Base-by-base conservation (phyloP, 2,888 invertebrate species). In the Apantesis nais region DNA sequence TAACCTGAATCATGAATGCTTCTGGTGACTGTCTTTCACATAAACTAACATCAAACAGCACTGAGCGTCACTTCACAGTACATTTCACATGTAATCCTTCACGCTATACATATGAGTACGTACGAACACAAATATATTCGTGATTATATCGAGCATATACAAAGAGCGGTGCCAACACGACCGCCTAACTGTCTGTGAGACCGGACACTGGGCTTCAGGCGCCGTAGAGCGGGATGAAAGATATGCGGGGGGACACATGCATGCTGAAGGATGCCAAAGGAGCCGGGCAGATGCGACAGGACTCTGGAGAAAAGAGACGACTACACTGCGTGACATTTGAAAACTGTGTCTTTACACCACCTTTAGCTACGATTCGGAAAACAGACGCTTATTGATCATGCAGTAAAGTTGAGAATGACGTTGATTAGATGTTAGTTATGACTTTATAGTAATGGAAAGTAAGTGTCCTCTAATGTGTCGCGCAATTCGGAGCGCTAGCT, bases 281-380 rank as follows among this genome's bases (percentile, higher is more conserved):
- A 93, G 91, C 90, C 86, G 88, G 91, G 90, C 93, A 93, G 93
- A 94, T 91, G 93, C 93, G 93, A 93, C 94, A 94, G 94, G 94
- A 95, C 93, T 91, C 91, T 88, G 93, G 90, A 91, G 94, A 94
- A 95, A 95, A 94, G 95, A 95, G 95, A 95, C 92, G 91, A 94
- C 93, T 91, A 93, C 93, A 94, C 92, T 89, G 86, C 92, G 93
- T 93, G 94, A 95, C 94, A 94, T 93, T 94, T 93, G 93, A 93
- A 94, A 95, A 94, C 91, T 92, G 93, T 94, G 94, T 94, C 95
- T 94, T 91, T 94, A 93, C 92, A 90, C 86, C 89, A 89, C 91
- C 90, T 89, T 86, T 81, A 82, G 74, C 72, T 69, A 62, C 62
- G 41, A 62, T 78, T 80, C 25, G 14, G 70, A 31, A 87, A 82